Evolutionary conservation across 2,888 invertebrate species (phyloP), one percentile per base, ranked within the genome.

Genomic region (Andrena hattorfiana): DNA sequence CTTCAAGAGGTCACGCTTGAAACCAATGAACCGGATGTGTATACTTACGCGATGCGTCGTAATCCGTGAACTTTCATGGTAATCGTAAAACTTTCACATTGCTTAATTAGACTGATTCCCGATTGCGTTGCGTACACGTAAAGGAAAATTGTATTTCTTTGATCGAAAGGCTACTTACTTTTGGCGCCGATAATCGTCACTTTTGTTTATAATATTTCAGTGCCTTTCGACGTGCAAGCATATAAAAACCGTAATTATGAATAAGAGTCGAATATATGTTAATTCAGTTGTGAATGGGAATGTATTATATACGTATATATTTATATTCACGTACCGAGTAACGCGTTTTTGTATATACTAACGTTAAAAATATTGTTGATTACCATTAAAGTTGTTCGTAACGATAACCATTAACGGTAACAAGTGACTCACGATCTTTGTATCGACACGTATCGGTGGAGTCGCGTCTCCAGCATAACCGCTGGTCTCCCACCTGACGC

Each of bases 271-370:
- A 71, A 13, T 64, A 49, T 63, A 51, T 75, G 67, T 79, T 81
- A 67, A 69, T 72, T 71, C 49, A 62, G 63, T 54, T 75, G 59
- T 67, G 71, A 74, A 63, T 35, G 8, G 67, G 32, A 70, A 69
- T 54, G 20, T 62, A 66, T 69, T 76, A 71, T 74, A 66, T 66
- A 51, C 42, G 62, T 67, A n/a, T 77, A 68, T 80, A 69, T 77
- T 51, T 73, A 42, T 69, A 42, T 68, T 72, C 60, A 66, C 42
- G 68, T 68, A 59, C 51, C 70, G 68, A 81, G 69, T 77, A 76
- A 81, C 63, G 76, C 30, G 49, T 63, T 77, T 71, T 78, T 77
- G 77, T 68, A 76, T 70, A 76, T 81, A 81, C 56, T 51, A 63
- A 66, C 56, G 63, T 81, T 71, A 78, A 68, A 68, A 68, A 68